phyloP scores from a whole-genome alignment of 2,888 invertebrate genomes.

The Argyresthia goedartella region DNA sequence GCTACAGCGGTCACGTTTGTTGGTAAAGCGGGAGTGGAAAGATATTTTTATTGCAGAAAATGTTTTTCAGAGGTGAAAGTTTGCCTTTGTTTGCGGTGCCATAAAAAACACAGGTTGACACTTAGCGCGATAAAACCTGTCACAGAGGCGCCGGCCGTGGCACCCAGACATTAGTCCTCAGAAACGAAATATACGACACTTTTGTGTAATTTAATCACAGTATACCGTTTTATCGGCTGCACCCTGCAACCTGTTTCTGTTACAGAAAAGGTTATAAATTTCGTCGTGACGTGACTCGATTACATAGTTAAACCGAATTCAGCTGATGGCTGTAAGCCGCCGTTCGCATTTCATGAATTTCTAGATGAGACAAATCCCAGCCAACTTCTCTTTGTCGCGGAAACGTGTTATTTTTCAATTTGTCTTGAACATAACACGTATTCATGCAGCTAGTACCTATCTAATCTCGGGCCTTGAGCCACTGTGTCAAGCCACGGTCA shows the following conservation, averaged over 20 bases:
- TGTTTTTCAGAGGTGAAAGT: conserved; percentile 44
- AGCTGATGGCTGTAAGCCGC: no score
- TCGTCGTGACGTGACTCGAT: no score
- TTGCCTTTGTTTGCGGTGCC: conserved; percentile 48
- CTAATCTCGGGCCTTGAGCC: conserved; percentile 59
- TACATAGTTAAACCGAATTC: no score
- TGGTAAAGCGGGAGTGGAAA: conserved; percentile 11
- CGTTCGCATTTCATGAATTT: no score
- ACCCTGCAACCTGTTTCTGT: not conserved
- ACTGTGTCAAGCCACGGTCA: conserved; percentile 65
- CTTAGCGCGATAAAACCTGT: conserved; percentile 55
- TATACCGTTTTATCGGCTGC: not conserved
- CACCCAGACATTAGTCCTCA: conserved; percentile 17
- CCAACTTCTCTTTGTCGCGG: not conserved
- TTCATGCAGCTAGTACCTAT: conserved; percentile 46
- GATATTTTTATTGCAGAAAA: conserved; percentile 48
- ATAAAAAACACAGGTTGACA: conserved; percentile 52
- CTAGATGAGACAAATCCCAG: no score
- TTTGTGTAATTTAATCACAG: conserved; percentile 43
- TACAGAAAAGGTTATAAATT: no score
- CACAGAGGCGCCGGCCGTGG: conserved; percentile 34
- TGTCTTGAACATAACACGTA: not conserved
- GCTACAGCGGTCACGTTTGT: not conserved
- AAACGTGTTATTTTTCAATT: conserved; percentile 1
- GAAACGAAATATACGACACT: conserved; percentile 38